These are phyloP conservation scores for Crenichthys baileyi DNA, from an alignment of 2,797 vertebrate species.

Conservation along the genomic window DNA sequence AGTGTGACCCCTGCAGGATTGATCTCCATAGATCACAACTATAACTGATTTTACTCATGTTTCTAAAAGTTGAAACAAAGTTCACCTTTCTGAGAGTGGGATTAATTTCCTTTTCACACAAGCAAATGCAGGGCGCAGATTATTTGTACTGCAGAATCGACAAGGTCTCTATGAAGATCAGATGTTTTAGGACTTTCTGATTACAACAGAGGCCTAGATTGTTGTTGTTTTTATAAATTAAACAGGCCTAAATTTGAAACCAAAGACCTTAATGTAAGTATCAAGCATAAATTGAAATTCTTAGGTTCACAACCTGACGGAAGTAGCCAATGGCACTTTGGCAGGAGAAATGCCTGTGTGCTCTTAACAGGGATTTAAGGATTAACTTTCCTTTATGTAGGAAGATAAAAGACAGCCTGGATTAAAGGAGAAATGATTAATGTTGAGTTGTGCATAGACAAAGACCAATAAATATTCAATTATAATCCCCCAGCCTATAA, in stretches of 20 bases:
- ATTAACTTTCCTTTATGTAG: conserved; percentile 79
- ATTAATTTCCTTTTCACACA: conserved; percentile 34
- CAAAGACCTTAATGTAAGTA: conserved; percentile 3
- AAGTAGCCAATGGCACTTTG: conserved; percentile 53
- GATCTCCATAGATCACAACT: conserved; percentile 37
- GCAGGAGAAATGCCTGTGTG: conserved; percentile 66
- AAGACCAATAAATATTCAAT: conserved; percentile 78
- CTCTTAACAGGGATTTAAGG: conserved; percentile 76
- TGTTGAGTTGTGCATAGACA: conserved; percentile 76
- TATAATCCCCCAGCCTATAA: conserved; percentile 76
- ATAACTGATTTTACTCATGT: conserved; percentile 39
- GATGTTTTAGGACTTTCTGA: conserved; percentile 23
- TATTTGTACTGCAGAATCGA: conserved; percentile 44
- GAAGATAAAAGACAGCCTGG: conserved; percentile 76
- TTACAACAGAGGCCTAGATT: not conserved
- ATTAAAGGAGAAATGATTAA: conserved; percentile 78
- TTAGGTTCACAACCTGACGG: conserved; percentile 55
- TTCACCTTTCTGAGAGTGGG: conserved; percentile 36
- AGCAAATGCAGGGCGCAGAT: conserved; percentile 29
- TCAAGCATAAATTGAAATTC: conserved; percentile 34
- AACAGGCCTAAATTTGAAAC: not conserved
- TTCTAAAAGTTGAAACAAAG: conserved; percentile 40
- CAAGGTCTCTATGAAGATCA: conserved; percentile 27
- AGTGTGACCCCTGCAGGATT: not conserved
- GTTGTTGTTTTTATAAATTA: not conserved